Conservation (phyloP, 2,888 invertebrate species). For the Esperia sulphurella region DNA sequence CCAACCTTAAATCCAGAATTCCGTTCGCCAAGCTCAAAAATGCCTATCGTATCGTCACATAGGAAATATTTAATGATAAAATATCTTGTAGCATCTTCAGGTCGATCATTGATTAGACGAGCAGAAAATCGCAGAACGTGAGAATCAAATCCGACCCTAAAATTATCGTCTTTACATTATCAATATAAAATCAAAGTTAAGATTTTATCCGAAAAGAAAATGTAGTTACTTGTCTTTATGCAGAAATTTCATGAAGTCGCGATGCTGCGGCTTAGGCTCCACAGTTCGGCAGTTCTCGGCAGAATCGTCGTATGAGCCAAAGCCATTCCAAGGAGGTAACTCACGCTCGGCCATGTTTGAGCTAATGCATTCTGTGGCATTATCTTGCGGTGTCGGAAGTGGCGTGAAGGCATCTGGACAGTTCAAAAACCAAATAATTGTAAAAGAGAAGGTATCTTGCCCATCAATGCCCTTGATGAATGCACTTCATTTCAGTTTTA, state of each 20-base stretch:
- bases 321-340: slow-evolving; percentile 94
- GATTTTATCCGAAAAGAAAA: background rate
- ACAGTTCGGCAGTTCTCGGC: slow-evolving; percentile 91
- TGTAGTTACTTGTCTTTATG: slow-evolving; percentile 84
- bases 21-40: slow-evolving; percentile 87
- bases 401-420: slow-evolving; percentile 82
- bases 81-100: slow-evolving; percentile 81
- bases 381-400: slow-evolving; percentile 65
- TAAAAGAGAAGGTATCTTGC: too few species aligned
- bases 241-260: slow-evolving; percentile 89
- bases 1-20: slow-evolving; percentile 82
- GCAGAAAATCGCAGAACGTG: slow-evolving; percentile 89
- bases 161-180: slow-evolving; percentile 12
- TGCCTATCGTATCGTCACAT: slow-evolving; percentile 90
- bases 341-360: slow-evolving; percentile 56
- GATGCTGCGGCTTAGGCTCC: slow-evolving; percentile 86
- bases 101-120: slow-evolving; percentile 85
- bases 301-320: slow-evolving; percentile 93
- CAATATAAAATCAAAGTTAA: background rate
- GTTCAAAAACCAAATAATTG: too few species aligned
- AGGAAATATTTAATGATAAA: slow-evolving; percentile 91
- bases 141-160: slow-evolving; percentile 85
- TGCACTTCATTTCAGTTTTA: too few species aligned
- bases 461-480: too few species aligned
- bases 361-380: slow-evolving; percentile 40